Conservation (phyloP, 1,140 invertebrate genomes). For the Bombyx mori region ASM3026992v2 NC_085115.1:6198001-6198500, state of each 20-base stretch:
- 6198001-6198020: too few relatives aligned
- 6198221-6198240: slow-evolving; percentile 84
- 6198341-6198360: slow-evolving; percentile 87
- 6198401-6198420: slow-evolving; percentile 79
- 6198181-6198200: too few relatives aligned
- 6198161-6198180: too few relatives aligned
- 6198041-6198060: too few relatives aligned
- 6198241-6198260: slow-evolving; percentile 96
- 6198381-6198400: slow-evolving; percentile 97
- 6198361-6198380: slow-evolving; percentile 94
- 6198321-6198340: slow-evolving; percentile 90
- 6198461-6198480: neutral
- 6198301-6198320: slow-evolving; percentile 97
- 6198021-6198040: too few relatives aligned
- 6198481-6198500: neutral
- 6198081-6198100: too few relatives aligned
- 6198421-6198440: neutral
- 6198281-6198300: slow-evolving; percentile 87
- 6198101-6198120: too few relatives aligned
- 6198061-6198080: too few relatives aligned
- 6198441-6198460: neutral
- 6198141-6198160: too few relatives aligned
- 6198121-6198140: too few relatives aligned
- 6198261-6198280: slow-evolving; percentile 88
- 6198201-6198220: too few relatives aligned